Conservation (phyloP, 2,113 vertebrate species). For the Chauna torquata region DNA sequence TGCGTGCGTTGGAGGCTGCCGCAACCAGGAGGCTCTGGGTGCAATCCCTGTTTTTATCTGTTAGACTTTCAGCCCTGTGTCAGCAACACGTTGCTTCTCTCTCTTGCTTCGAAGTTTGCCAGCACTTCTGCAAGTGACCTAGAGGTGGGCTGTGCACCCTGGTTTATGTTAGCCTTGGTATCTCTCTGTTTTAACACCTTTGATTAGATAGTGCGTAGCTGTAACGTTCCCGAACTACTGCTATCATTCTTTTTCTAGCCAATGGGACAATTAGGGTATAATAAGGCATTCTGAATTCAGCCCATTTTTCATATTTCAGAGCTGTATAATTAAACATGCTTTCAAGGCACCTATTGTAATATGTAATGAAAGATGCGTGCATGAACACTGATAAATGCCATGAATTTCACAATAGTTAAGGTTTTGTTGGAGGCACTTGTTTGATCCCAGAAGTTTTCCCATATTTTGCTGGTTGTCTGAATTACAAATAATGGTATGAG, state of each 20-base stretch:
- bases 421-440: neutral
- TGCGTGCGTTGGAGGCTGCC: rapidly evolving
- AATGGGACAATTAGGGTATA: neutral
- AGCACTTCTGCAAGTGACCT: neutral
- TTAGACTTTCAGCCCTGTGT: rapidly evolving
- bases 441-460: neutral
- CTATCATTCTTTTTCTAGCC: rapidly evolving
- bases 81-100: neutral
- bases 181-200: rapidly evolving
- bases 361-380: rapidly evolving
- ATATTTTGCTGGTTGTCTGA: neutral
- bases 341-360: neutral
- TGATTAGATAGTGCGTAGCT: neutral
- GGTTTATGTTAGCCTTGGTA: neutral
- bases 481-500: neutral
- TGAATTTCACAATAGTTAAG: neutral
- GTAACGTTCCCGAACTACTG: neutral
- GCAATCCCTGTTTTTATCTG: too few relatives aligned
- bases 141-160: neutral
- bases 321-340: neutral
- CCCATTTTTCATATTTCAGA: neutral
- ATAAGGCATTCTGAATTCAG: neutral
- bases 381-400: neutral
- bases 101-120: neutral
- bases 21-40: neutral